Conservation (phyloP, 2,888 invertebrate genomes). For the Cremastinae sp. region DNA sequence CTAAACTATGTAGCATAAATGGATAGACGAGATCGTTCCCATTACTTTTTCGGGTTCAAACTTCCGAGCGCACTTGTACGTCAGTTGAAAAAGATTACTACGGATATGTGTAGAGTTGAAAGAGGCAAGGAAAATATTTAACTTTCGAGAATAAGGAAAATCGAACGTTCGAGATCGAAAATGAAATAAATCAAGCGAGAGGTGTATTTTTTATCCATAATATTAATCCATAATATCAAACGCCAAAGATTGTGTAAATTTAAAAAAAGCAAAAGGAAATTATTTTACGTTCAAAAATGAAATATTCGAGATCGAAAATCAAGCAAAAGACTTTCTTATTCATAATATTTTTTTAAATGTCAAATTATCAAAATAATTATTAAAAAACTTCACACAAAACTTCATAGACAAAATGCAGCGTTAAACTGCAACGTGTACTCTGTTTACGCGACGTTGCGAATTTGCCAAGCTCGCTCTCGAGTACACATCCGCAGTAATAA, state of each 20-base stretch:
- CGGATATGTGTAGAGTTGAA: slow-evolving; percentile 10
- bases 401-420: neutral
- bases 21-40: neutral
- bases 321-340: too few relatives aligned
- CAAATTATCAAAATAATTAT: neutral
- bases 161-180: neutral
- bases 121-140: slow-evolving; percentile 14
- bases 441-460: neutral
- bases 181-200: too few relatives aligned
- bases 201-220: too few relatives aligned
- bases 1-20: neutral
- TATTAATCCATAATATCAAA: too few relatives aligned
- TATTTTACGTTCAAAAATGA: too few relatives aligned
- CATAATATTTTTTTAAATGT: too few relatives aligned
- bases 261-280: too few relatives aligned
- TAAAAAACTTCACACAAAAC: neutral
- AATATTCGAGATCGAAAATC: too few relatives aligned
- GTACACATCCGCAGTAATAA: slow-evolving; percentile 48
- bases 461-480: slow-evolving; percentile 14
- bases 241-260: too few relatives aligned
- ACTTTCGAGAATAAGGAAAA: slow-evolving; percentile 27
- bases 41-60: slow-evolving; percentile 6
- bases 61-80: slow-evolving; percentile 32
- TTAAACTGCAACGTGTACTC: neutral
- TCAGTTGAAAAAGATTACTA: slow-evolving; percentile 40